Conservation (phyloP, 2,888 invertebrate genomes). For the Margaritifera margaritifera region DNA sequence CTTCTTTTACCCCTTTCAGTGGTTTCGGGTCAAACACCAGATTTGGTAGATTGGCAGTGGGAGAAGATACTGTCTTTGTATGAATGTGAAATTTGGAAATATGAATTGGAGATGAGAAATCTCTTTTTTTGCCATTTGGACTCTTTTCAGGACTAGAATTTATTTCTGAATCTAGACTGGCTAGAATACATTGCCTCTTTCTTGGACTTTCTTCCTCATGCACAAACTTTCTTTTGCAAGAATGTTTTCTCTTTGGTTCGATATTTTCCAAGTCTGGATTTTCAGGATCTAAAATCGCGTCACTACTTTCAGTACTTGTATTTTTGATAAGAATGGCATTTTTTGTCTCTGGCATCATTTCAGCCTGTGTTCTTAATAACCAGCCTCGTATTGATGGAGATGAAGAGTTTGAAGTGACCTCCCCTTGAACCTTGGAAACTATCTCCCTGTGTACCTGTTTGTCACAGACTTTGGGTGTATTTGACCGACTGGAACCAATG, state of each 20-base stretch:
- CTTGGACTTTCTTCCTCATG: constrained; percentile 12
- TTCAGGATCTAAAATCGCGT: constrained; percentile 1
- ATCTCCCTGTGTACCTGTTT: not conserved
- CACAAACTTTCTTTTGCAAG: not conserved
- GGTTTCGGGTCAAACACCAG: constrained; percentile 39
- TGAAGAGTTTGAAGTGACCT: no score
- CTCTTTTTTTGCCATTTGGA: constrained; percentile 6
- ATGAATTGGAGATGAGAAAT: constrained; percentile 18
- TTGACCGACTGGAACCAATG: no score
- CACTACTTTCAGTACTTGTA: not conserved
- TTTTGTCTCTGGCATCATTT: no score
- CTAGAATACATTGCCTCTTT: constrained; percentile 7
- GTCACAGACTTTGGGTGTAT: not conserved
- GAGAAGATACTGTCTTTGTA: constrained; percentile 28
- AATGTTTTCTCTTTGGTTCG: not conserved
- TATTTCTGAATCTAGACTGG: constrained; percentile 19
- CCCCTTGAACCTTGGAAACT: not conserved
- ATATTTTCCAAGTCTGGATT: constrained; percentile 2
- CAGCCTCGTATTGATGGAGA: no score
- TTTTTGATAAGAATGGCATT: not conserved
- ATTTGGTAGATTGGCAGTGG: constrained; percentile 54
- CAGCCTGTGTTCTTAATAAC: no score
- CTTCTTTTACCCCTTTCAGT: constrained; percentile 13
- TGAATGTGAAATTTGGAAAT: constrained; percentile 8
- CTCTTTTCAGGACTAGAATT: constrained; percentile 30